These are phyloP conservation scores for Cheilosia vulpina DNA, from an alignment of 2,888 invertebrate genomes.

Conservation along the genomic window DNA sequence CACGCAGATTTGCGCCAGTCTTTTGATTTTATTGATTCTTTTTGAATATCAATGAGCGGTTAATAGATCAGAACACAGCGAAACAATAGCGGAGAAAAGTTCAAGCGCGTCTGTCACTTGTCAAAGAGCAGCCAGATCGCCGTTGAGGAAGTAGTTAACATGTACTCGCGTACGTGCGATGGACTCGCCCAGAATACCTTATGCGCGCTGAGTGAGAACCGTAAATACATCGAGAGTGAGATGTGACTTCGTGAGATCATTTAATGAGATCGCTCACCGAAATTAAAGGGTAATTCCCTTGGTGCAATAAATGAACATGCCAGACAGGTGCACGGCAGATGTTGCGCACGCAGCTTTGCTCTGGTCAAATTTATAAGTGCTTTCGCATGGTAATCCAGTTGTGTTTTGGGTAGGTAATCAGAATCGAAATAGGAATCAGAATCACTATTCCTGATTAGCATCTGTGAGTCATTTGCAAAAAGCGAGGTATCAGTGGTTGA, in stretches of 20 bases:
- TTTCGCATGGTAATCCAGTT: constrained; percentile 24
- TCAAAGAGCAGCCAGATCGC: constrained; percentile 41
- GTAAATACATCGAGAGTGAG: background rate
- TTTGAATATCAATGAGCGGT: constrained; percentile 41
- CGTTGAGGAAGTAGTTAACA: constrained; percentile 64
- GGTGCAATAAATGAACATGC: constrained; percentile 23
- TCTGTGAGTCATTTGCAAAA: constrained; percentile 50
- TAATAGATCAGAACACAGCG: constrained; percentile 36
- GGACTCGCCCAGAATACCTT: constrained; percentile 49
- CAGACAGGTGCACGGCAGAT: constrained; percentile 57
- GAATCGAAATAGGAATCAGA: constrained; percentile 6
- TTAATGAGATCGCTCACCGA: constrained; percentile 35
- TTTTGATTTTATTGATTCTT: constrained; percentile 24
- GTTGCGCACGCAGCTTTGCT: constrained; percentile 10
- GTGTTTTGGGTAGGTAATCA: constrained; percentile 8
- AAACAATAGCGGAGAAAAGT: constrained; percentile 1
- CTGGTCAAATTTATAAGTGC: constrained; percentile 19
- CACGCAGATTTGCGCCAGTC: constrained; percentile 40
- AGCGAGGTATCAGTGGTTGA: constrained; percentile 18
- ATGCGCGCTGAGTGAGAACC: constrained; percentile 2
- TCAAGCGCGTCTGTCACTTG: constrained; percentile 48
- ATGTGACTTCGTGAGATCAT: constrained; percentile 16
- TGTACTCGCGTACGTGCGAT: constrained; percentile 22
- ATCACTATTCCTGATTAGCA: constrained; percentile 51
- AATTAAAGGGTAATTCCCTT: constrained; percentile 56